A percentile compares a stretch with the other conserved stretches of the same genome.
These are phyloP conservation scores for Lasius platythorax DNA, from an alignment of 2,888 invertebrate genomes.

Conservation along the genomic window DNA sequence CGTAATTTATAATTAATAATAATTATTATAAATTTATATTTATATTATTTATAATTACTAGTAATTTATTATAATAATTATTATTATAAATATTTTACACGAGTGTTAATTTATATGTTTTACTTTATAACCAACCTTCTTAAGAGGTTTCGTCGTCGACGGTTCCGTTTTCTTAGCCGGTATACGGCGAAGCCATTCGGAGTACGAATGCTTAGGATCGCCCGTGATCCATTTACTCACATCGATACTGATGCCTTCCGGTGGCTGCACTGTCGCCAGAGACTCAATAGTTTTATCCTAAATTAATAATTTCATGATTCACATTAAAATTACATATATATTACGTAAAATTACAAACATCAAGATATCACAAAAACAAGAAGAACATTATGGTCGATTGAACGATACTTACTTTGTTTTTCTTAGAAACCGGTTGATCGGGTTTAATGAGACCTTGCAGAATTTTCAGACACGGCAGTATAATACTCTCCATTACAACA, in stretches of 20 bases:
- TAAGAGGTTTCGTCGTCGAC: constrained; percentile 77
- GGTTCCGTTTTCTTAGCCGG: constrained; percentile 86
- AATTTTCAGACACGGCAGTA: constrained; percentile 97
- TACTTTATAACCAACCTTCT: constrained; percentile 69
- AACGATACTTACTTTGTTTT: constrained; percentile 85
- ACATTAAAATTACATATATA: background rate
- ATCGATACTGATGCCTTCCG: constrained; percentile 90
- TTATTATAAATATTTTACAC: background rate
- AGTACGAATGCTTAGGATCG: constrained; percentile 90
- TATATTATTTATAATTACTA: too few species aligned
- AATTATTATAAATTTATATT: background rate
- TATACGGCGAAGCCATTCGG: constrained; percentile 91
- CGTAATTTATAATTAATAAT: constrained; percentile 41
- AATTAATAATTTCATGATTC: background rate
- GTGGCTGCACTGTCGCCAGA: constrained; percentile 87
- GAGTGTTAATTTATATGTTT: constrained; percentile 55
- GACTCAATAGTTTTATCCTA: constrained; percentile 87
- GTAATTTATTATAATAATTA: background rate
- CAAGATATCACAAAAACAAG: background rate
- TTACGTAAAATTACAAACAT: background rate
- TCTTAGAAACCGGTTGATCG: constrained; percentile 87
- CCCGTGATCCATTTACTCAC: constrained; percentile 92
- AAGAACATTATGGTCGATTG: too few species aligned
- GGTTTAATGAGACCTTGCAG: constrained; percentile 94
- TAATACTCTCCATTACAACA: constrained; percentile 95